Conservation (phyloP, 2,113 vertebrate genomes). For the Clinocottus analis region DNA sequence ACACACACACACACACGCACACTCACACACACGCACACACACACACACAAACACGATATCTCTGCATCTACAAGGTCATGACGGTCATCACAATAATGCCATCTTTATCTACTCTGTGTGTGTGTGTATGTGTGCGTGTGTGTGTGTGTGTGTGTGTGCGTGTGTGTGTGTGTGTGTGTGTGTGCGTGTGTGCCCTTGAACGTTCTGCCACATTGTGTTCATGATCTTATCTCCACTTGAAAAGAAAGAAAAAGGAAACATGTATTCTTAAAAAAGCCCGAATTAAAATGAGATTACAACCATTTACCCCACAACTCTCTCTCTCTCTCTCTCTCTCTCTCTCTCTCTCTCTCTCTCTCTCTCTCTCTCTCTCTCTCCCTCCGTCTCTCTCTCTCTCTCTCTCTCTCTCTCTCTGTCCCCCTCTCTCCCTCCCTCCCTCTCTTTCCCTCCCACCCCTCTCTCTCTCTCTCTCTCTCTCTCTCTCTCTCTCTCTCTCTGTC, state of each 20-base stretch:
- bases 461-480: constrained; percentile 13
- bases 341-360: constrained; percentile 4
- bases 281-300: constrained; percentile 27
- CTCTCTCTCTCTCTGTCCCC: constrained; percentile 10
- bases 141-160: no score
- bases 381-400: constrained; percentile 11
- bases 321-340: no score
- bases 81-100: constrained; percentile 31
- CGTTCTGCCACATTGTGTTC: constrained; percentile 16
- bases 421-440: constrained; percentile 4
- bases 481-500: neutral
- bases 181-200: constrained; percentile 26
- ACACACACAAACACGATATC: constrained; percentile 12
- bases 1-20: constrained; percentile 9
- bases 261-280: constrained; percentile 25
- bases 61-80: constrained; percentile 45
- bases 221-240: constrained; percentile 29
- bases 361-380: neutral
- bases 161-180: no score
- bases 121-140: no score
- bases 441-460: constrained; percentile 4
- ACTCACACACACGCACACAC: constrained; percentile 21
- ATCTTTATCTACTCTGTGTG: constrained; percentile 22
- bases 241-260: neutral
- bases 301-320: neutral